These are phyloP conservation scores for Macrobrachium rosenbergii DNA, from an alignment of 1,140 invertebrate species.

Conservation along the genomic window DNA sequence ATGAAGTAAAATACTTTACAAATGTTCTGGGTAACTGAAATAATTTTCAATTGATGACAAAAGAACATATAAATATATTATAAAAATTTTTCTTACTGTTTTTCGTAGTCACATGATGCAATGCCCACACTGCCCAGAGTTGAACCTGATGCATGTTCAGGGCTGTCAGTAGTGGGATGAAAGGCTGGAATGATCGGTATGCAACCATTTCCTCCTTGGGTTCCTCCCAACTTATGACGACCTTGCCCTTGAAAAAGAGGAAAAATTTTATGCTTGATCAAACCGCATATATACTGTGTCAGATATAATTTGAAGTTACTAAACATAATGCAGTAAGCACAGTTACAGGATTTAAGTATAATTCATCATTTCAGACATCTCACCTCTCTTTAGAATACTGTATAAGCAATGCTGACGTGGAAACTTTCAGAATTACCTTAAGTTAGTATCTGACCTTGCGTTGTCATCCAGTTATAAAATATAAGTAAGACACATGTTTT, in stretches of 20 bases:
- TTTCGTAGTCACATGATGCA: slow-evolving; percentile 86
- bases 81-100: slow-evolving; percentile 76
- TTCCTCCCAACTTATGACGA: slow-evolving; percentile 79
- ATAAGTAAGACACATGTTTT: background rate
- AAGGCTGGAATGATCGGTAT: slow-evolving; percentile 85
- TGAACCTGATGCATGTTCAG: slow-evolving; percentile 76
- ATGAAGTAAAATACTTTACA: too few relatives aligned
- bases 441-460: too few relatives aligned
- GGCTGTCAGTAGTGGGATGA: slow-evolving; percentile 79
- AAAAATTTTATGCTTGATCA: background rate
- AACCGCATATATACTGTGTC: background rate
- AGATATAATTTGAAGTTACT: too few relatives aligned
- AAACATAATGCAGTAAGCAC: too few relatives aligned
- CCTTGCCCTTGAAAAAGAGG: slow-evolving; percentile 72
- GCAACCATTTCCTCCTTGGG: slow-evolving; percentile 87
- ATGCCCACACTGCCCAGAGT: slow-evolving; percentile 87
- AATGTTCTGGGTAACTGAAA: background rate
- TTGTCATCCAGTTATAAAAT: too few relatives aligned
- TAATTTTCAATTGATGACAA: background rate
- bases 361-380: too few relatives aligned
- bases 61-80: background rate
- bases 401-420: too few relatives aligned
- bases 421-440: too few relatives aligned
- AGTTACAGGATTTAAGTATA: too few relatives aligned
- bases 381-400: too few relatives aligned